Conservation (phyloP, 2,888 invertebrate species). For the Lochmaea crataegi region DNA sequence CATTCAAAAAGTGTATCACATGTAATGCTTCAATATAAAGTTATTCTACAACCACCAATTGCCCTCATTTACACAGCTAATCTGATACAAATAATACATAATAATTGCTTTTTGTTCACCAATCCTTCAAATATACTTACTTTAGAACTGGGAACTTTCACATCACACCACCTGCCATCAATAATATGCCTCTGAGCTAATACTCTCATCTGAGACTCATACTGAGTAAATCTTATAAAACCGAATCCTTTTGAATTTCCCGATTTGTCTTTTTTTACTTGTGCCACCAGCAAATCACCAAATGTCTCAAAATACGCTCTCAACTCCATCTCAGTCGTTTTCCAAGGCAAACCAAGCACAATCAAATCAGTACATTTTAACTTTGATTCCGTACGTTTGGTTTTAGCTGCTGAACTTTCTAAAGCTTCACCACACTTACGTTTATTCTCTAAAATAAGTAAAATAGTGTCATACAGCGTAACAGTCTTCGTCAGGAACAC, state of each 20-base stretch:
- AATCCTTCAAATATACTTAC: constrained; percentile 61
- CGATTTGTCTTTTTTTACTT: constrained; percentile 91
- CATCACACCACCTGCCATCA: constrained; percentile 98
- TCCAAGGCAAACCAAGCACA: constrained; percentile 97
- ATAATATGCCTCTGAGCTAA: constrained; percentile 96
- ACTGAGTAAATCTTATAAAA: constrained; percentile 95
- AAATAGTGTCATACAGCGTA: constrained; percentile 21
- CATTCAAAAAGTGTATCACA: too few relatives aligned
- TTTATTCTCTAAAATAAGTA: constrained; percentile 51
- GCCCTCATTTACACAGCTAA: background rate
- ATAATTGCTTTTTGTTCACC: background rate
- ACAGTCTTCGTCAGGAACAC: constrained; percentile 11
- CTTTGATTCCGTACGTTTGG: constrained; percentile 92
- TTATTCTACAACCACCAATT: background rate
- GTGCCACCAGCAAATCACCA: constrained; percentile 98
- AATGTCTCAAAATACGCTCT: constrained; percentile 96
- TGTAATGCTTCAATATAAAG: background rate
- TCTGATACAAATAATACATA: background rate
- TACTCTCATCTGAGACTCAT: constrained; percentile 95
- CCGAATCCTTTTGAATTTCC: constrained; percentile 99
- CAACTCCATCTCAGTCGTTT: constrained; percentile 94
- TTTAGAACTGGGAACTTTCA: constrained; percentile 97
- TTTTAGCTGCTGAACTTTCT: constrained; percentile 94
- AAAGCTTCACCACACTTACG: constrained; percentile 89
- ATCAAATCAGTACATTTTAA: constrained; percentile 96